These are phyloP conservation scores for Spinus olivaceus DNA, from an alignment of 2,797 vertebrate species.

Conservation along the genomic window DNA sequence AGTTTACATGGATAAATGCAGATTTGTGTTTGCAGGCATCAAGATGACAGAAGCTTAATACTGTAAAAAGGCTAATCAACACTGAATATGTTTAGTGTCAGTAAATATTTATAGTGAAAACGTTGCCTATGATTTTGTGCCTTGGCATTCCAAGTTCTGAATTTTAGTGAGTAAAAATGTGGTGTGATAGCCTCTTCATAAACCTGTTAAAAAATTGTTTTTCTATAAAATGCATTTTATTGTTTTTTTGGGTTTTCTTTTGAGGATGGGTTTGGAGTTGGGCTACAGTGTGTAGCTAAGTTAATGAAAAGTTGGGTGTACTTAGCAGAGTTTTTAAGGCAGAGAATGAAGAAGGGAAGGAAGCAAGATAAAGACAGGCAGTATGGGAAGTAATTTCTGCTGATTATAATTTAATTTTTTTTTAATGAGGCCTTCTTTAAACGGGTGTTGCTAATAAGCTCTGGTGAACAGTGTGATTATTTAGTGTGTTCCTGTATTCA, in stretches of 20 bases:
- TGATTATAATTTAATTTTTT: neutral
- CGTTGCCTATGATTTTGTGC: slow-evolving; percentile 21
- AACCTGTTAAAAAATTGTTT: neutral
- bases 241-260: neutral
- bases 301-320: neutral
- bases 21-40: slow-evolving; percentile 68
- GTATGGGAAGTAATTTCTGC: neutral
- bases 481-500: neutral
- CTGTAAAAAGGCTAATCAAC: slow-evolving; percentile 75
- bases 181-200: neutral
- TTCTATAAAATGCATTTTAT: neutral
- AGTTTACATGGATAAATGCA: slow-evolving; percentile 70
- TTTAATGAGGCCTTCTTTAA: neutral
- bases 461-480: neutral
- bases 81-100: slow-evolving; percentile 73
- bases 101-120: slow-evolving; percentile 71
- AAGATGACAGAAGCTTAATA: slow-evolving; percentile 71
- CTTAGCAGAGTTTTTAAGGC: neutral
- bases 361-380: neutral
- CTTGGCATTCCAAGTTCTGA: slow-evolving; percentile 32
- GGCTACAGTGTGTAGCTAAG: neutral
- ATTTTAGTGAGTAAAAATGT: slow-evolving; percentile 38
- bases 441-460: neutral
- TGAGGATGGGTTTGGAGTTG: neutral
- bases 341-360: neutral